These are phyloP conservation scores for Gavia stellata DNA, from an alignment of 2,113 vertebrate species.

Conservation along the genomic window DNA sequence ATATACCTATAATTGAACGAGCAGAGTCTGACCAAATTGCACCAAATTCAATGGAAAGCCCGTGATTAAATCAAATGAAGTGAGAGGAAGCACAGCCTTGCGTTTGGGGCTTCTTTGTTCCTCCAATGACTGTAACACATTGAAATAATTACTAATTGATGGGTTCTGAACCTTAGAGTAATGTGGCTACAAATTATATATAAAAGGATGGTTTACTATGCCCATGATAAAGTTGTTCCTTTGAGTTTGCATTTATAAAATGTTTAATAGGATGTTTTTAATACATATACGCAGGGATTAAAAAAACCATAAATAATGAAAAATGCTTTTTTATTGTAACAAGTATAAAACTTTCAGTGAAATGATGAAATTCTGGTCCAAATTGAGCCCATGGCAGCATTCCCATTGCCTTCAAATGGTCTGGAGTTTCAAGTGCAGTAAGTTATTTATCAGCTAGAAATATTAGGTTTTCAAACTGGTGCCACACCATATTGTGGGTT, in stretches of 20 bases:
- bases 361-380: not conserved
- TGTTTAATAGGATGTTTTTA: not conserved
- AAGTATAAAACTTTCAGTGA: not conserved
- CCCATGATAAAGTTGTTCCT: not conserved
- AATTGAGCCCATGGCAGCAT: not conserved
- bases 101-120: not conserved
- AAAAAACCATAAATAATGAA: not conserved
- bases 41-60: not conserved
- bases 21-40: not conserved
- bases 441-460: not conserved
- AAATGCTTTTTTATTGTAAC: not conserved
- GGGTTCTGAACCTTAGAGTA: not conserved
- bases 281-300: not conserved
- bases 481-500: not conserved
- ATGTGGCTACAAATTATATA: not conserved
- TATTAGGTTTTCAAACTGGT: not conserved
- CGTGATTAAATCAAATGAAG: not conserved
- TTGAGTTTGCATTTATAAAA: not conserved
- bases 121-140: not conserved
- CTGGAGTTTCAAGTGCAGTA: not conserved
- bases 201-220: not conserved
- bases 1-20: not conserved
- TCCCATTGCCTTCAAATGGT: not conserved
- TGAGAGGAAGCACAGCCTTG: not conserved
- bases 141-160: slow-evolving; percentile 8